Percentiles rank a stretch among this genome's conserved stretches.
Conservation (phyloP, 2,797 vertebrate genomes). For the Adrianichthys oophorus region DNA sequence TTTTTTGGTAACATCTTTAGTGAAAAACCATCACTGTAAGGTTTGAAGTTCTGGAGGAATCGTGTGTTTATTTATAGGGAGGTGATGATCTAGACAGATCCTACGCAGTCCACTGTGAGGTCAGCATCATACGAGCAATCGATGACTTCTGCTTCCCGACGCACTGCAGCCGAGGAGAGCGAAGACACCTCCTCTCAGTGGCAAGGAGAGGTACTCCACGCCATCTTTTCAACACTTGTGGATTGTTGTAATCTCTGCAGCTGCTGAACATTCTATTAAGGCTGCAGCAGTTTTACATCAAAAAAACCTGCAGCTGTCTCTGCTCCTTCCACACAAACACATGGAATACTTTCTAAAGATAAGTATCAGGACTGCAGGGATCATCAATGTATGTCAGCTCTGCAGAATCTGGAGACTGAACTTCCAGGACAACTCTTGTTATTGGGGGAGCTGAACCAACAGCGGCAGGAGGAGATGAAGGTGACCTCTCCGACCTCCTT, state of each 20-base stretch:
- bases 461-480: too few species aligned
- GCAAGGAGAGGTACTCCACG: conserved; percentile 63
- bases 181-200: conserved; percentile 65
- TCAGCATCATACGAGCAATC: conserved; percentile 58
- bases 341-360: not conserved
- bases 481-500: conserved; percentile 11
- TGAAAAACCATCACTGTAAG: too few species aligned
- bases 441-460: conserved; percentile 33
- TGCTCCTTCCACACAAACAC: too few species aligned
- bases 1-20: too few species aligned
- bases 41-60: not conserved
- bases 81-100: conserved; percentile 47
- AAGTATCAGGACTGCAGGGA: too few species aligned
- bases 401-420: conserved; percentile 30
- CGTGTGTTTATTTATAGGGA: conserved; percentile 26
- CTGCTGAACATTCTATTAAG: not conserved
- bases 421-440: conserved; percentile 26
- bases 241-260: too few species aligned
- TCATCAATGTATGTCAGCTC: conserved; percentile 18
- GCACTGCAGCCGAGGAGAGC: conserved; percentile 78
- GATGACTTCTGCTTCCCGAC: conserved; percentile 75
- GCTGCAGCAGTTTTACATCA: too few species aligned
- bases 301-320: too few species aligned
- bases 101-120: conserved; percentile 59
- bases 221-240: not conserved